phyloP scores from a whole-genome alignment of 2,113 vertebrate species.

The Telmatochromis sp. region DNA sequence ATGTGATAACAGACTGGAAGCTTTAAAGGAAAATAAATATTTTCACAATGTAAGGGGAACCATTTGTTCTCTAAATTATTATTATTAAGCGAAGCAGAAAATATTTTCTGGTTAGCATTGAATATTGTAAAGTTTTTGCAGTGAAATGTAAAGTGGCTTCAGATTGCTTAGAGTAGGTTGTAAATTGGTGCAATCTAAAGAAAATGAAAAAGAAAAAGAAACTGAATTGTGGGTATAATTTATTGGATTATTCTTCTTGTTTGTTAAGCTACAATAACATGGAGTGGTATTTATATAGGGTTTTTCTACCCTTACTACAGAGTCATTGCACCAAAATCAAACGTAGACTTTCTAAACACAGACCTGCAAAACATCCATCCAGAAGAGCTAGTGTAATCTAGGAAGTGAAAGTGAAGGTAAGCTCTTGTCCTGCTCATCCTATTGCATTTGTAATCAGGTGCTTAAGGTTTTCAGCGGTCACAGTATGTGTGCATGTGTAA shows the following conservation, averaged over 20 bases:
- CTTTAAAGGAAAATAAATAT: background rate
- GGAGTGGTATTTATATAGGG: background rate
- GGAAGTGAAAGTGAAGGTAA: background rate
- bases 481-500: background rate
- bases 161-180: background rate
- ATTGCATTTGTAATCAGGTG: background rate
- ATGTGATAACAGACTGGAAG: background rate
- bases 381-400: background rate
- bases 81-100: background rate
- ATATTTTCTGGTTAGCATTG: background rate
- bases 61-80: accelerated
- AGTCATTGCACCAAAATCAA: background rate
- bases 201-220: background rate
- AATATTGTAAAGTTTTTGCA: background rate
- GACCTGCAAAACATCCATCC: background rate
- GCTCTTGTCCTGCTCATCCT: background rate
- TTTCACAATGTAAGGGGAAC: background rate
- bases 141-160: background rate
- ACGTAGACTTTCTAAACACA: background rate
- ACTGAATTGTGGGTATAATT: background rate
- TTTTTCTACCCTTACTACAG: background rate
- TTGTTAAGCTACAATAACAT: background rate
- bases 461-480: background rate
- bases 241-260: background rate
- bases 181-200: background rate